Evolutionary conservation across 2,888 invertebrate species (phyloP).

Genomic region (Oscheius myriophilus): DNA sequence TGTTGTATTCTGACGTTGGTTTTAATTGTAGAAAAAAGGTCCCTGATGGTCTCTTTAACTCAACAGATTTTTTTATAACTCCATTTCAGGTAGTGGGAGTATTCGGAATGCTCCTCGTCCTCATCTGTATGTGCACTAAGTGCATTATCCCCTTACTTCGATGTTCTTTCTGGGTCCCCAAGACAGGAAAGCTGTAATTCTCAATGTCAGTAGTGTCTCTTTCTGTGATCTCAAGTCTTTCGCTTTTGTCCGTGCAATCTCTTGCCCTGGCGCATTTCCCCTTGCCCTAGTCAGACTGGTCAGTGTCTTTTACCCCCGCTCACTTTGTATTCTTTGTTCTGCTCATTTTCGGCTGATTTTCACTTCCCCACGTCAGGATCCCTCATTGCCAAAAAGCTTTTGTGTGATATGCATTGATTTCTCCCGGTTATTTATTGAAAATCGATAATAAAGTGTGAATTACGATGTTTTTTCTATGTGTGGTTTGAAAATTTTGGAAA

Average conservation of each 20-base stretch:
- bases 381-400: constrained; percentile 29
- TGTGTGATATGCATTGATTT: constrained; percentile 6
- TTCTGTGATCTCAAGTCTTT: constrained; percentile 8
- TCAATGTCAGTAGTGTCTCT: not conserved
- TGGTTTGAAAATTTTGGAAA: too few relatives aligned
- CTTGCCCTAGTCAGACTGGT: constrained; percentile 18
- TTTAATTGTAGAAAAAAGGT: too few relatives aligned
- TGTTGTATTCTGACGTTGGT: too few relatives aligned
- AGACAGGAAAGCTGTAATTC: not conserved
- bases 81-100: constrained; percentile 32
- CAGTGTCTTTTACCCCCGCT: not conserved
- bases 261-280: not conserved
- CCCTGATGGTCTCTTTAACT: too few relatives aligned
- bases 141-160: constrained; percentile 57
- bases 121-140: constrained; percentile 53
- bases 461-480: too few relatives aligned
- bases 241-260: constrained; percentile 6
- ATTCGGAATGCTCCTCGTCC: constrained; percentile 30
- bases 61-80: too few relatives aligned
- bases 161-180: constrained; percentile 49
- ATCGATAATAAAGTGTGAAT: too few relatives aligned
- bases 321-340: not conserved
- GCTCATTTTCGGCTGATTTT: constrained; percentile 5
- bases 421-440: constrained; percentile 8
- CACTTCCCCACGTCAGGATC: constrained; percentile 13